Base-by-base conservation (phyloP, 1,140 invertebrate genomes). In the Heliconius hermathena region DNA sequence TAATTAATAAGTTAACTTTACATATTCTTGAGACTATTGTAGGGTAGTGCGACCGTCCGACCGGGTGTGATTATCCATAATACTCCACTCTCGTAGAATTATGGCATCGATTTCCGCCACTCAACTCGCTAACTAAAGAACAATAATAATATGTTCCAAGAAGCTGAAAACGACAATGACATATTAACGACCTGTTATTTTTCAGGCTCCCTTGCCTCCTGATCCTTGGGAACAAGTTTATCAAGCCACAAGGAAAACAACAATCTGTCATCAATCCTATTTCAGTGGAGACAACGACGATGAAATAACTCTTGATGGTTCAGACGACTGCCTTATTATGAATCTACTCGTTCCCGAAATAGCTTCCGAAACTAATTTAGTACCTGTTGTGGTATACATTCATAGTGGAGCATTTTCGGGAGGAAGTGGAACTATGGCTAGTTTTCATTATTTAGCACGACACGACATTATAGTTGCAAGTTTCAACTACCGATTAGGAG, bases 331-430 rank as follows among this genome's bases (percentile, higher is more conserved):
- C 77, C 83, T 94, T 0, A 38, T 81, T 3, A 81, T 92, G 46
- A 92, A 93, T 54, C 29, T 94, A 18, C 79, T 92, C 8, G 89
- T 91, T 0, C 93, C 92, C 8, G 71, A 77, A 81, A 5, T 89
- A 57, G 92, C 92, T 26, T 87, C 75, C 13, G 86, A 91, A 79
- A 75, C 82, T 0, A 92, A 93, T 81, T 81, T 90, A 78, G 83
- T 93, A 60, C 93, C 93, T 71, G 93, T 94, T 8, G 38, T 93
- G 2, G 89, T 92, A 8, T 94, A 94, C 46, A 85, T 93, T 13
- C 93, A 94, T 57, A 93, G 93, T 75, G 93, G 93, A 26, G 93
- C 91, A 11, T 94, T 87, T 80, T 82, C 91, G 5, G 91, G 91
- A 18, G 93, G 93, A 9, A 90, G 83, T 83, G 87, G 87, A 3